Evolutionary conservation across 2,113 vertebrate species (phyloP), one percentile per base, ranked within the genome.

Genomic region (Chaetodon trifascialis): DNA sequence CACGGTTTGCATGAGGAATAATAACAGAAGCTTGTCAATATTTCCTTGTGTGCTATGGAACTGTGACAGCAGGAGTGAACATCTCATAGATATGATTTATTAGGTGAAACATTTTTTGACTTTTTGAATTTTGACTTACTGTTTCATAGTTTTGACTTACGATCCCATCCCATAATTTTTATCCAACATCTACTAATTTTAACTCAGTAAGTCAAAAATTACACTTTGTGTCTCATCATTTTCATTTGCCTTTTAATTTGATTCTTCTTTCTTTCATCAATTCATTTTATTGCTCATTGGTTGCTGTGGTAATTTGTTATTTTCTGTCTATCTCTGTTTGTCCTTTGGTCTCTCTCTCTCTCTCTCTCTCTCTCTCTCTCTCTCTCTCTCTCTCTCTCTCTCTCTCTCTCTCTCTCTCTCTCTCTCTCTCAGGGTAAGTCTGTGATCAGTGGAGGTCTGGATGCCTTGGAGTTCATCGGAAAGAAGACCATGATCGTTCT

Each of bases 401-500:
- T 15, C 2, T 56, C 38, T 46, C 47, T 23, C 7, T n/a, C 1
- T 47, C 25, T 58, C 30, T 30, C 30, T 30, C 5, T 71, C 34
- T 7, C 25, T 51, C 21, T 30, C 21, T 72, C 38, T 2, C 73
- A 99, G 98, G 98, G 98, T 17, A 99, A 98, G 84, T 97, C 96
- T 0, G 97, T 99, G 23, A 94, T 99, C 87, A 97, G 95, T 9
- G 98, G 98, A 12, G 97, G 98, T 67, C 95, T 99, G n/a, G 98
- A 97, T 83, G 98, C 98, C 30, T 88, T 99, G 93, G 98, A 99
- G 92, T 99, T 99, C 91, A 99, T 99, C 12, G 98, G 98, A 84
- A 99, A 98, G 95, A 99, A 97, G 93, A 99, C 98, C 63, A 99
- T 99, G 98, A 98, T 89, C 16, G 98, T 99, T 76, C 96, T 99